Percentiles rank a stretch among this genome's conserved stretches.
phyloP scores from a whole-genome alignment of 2,113 vertebrate genomes.

The Taurulus bubalis region DNA sequence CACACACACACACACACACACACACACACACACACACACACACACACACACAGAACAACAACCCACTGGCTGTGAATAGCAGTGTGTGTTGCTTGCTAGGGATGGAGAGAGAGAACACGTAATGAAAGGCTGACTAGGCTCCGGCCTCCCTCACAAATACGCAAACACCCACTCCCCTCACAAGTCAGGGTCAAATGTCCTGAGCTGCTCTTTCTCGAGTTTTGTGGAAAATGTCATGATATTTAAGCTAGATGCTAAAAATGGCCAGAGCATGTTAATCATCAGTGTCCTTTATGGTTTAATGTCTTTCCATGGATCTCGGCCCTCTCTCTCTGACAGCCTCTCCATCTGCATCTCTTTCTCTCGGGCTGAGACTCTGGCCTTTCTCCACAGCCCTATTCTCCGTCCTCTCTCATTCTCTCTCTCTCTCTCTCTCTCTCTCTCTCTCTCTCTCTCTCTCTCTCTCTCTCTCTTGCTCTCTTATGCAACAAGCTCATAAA shows the following conservation, averaged over 20 bases:
- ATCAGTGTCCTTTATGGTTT: slow-evolving; percentile 8
- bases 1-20: slow-evolving; percentile 11
- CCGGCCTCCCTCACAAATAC: slow-evolving; percentile 11
- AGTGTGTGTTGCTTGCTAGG: slow-evolving; percentile 25
- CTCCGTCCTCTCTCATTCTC: slow-evolving; percentile 24
- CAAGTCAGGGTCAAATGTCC: slow-evolving; percentile 29
- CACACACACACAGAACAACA: slow-evolving; percentile 5
- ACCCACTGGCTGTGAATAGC: slow-evolving; percentile 1
- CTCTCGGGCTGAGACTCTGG: slow-evolving; percentile 22
- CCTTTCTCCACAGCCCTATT: slow-evolving; percentile 20
- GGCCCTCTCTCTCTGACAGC: neutral
- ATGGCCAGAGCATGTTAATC: slow-evolving; percentile 18
- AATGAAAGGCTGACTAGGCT: slow-evolving; percentile 33
- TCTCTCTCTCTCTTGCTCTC: slow-evolving; percentile 18
- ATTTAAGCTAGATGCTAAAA: slow-evolving; percentile 43
- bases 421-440: slow-evolving; percentile 12
- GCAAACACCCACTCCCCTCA: neutral
- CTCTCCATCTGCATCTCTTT: slow-evolving; percentile 29
- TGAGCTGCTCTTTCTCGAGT: slow-evolving; percentile 25
- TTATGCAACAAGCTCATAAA: slow-evolving; percentile 72
- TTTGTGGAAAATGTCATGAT: slow-evolving; percentile 56
- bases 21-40: slow-evolving; percentile 2
- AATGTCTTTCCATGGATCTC: slow-evolving; percentile 4
- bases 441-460: slow-evolving; percentile 7
- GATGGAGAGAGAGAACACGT: slow-evolving; percentile 13